Conservation (phyloP, 2,113 vertebrate species). For the Tragelaphus strepsiceros region DNA sequence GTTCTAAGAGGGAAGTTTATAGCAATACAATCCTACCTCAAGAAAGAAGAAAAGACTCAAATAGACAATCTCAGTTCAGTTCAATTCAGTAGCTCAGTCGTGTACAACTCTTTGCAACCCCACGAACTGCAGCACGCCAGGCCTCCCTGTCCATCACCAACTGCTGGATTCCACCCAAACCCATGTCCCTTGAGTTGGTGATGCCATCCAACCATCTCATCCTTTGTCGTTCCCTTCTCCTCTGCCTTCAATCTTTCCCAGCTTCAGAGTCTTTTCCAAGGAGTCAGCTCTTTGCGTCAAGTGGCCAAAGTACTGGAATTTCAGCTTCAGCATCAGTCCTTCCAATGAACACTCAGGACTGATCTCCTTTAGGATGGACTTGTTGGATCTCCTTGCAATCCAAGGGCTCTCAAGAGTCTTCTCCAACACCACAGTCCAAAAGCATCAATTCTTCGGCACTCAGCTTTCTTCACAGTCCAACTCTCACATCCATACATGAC, state of each 20-base stretch:
- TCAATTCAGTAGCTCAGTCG: background rate
- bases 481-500: background rate
- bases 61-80: background rate
- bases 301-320: background rate
- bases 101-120: background rate
- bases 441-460: accelerated
- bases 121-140: background rate
- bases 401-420: background rate
- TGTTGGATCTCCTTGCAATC: background rate
- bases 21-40: background rate
- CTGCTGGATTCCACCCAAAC: background rate
- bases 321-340: background rate
- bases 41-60: background rate
- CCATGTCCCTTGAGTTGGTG: background rate
- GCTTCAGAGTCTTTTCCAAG: background rate
- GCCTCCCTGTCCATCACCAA: background rate
- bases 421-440: background rate
- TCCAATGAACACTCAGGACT: background rate
- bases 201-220: background rate
- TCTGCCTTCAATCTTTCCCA: background rate
- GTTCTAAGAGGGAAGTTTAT: background rate
- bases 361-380: background rate
- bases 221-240: accelerated
- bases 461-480: background rate
- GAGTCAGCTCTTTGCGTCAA: background rate